Evolutionary conservation across 2,888 invertebrate genomes (phyloP).

Genomic region (Synanthedon tipuliformis): DNA sequence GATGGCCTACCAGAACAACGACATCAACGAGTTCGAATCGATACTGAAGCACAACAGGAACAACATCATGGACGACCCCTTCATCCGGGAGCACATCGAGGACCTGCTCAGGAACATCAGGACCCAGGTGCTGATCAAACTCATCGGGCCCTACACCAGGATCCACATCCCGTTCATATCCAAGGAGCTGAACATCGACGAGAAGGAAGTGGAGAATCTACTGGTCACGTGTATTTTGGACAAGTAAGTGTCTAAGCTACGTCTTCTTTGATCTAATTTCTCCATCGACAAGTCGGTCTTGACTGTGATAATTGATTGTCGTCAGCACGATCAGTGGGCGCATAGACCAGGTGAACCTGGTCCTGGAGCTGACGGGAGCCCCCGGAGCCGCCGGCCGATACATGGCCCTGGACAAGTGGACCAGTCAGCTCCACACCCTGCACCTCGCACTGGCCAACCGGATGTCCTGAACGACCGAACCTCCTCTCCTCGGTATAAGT

Average conservation of each 20-base stretch:
- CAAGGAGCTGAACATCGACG: conserved; percentile 92
- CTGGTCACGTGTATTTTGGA: conserved; percentile 98
- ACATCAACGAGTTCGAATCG: conserved; percentile 97
- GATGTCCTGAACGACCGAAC: conserved; percentile 76
- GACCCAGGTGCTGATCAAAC: conserved; percentile 95
- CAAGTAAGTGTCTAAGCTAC: too few relatives aligned
- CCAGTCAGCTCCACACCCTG: conserved; percentile 86
- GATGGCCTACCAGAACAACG: conserved; percentile 96
- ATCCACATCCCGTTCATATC: conserved; percentile 99
- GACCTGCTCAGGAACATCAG: conserved; percentile 95
- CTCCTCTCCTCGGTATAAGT: neutral
- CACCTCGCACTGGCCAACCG: conserved; percentile 93
- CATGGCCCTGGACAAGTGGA: conserved; percentile 96
- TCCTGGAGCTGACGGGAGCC: conserved; percentile 86
- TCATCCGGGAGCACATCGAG: conserved; percentile 98
- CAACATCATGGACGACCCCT: conserved; percentile 99
- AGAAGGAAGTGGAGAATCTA: conserved; percentile 94
- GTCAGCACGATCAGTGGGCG: conserved; percentile 84
- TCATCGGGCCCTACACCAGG: conserved; percentile 97
- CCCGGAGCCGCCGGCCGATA: conserved; percentile 86
- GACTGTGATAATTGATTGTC: neutral
- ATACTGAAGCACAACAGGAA: conserved; percentile 90
- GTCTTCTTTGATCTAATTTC: too few relatives aligned
- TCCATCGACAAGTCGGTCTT: too few relatives aligned
- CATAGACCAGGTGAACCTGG: conserved; percentile 94